Base-by-base conservation (phyloP, 2,888 invertebrate genomes). In the Sussaba pulchella region DNA sequence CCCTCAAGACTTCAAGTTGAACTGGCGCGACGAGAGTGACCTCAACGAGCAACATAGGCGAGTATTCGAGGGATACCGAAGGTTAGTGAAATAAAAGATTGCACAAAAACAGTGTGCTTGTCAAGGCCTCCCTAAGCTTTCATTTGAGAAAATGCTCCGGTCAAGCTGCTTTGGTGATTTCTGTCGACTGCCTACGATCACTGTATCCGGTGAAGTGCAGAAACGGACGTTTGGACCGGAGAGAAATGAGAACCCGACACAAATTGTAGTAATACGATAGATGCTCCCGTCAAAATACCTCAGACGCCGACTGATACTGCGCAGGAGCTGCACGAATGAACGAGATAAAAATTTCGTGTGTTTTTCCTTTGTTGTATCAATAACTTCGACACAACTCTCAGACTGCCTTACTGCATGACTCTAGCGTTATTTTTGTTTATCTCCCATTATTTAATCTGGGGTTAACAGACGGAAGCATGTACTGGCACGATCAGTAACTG, bases 31-130 rank as follows among this genome's bases (percentile, higher is more conserved):
- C 21, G 66, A 50, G 66, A 50, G 21, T 21, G 36, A 31, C 12
- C 41, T 14, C 24, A 14, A 39, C 52, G 14, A 54, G 41, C 67
- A 24, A 47, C 52, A 41, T 41, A 26, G 41, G 41, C 54, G 54
- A 69, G 36, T 52, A 24, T 69, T 54, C 54, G 52, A 69, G 52
- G 41, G 17, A 69, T 24, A 41, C 39, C 19, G 10, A 64, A 31
- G 26, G 50, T 47, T 10, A 14, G 14, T 14, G 41, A 52, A 39
- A 9, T 36, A 6, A 9, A 31, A 10, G 14, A 52, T 54, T 52
- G 50, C 36, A 69, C 67, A 36, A 24, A 67, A 69, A 21, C 41
- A 54, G 39, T 21, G 54, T 14, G 39, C 21, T 69, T 41, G 14
- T 36, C n/a, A 54, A n/a, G 31, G 12, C 50, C 36, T 14, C 31